These are phyloP conservation scores for Cantharis rufa DNA, from an alignment of 2,888 invertebrate species.

Conservation along the genomic window DNA sequence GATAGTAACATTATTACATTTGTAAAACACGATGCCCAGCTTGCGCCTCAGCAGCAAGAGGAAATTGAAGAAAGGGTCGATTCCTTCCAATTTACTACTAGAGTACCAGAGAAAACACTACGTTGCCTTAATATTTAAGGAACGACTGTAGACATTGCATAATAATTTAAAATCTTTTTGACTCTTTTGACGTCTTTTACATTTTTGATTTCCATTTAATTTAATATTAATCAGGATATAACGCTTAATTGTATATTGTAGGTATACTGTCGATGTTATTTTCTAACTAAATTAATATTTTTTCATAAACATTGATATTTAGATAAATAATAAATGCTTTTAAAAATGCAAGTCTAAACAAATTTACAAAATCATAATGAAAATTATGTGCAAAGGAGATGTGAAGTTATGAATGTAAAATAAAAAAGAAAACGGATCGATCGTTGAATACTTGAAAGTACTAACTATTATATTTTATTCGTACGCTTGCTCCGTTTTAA, in stretches of 20 bases:
- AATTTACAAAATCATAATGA: not conserved
- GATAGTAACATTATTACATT: constrained; percentile 50
- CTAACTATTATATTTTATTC: not conserved
- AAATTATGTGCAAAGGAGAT: not conserved
- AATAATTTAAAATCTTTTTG: not conserved
- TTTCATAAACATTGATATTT: not conserved
- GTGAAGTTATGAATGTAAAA: not conserved
- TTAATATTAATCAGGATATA: not conserved
- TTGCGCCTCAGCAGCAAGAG: constrained; percentile 30
- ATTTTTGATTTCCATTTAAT: not conserved
- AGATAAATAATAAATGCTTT: not conserved
- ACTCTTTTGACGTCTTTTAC: not conserved
- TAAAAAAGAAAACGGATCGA: not conserved
- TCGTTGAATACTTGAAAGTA: not conserved
- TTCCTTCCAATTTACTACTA: constrained; percentile 71
- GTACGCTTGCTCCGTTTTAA: not conserved
- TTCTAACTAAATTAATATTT: not conserved
- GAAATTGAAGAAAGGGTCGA: constrained; percentile 49
- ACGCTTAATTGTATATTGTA: not conserved
- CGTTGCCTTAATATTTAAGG: constrained; percentile 74
- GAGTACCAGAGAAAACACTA: constrained; percentile 73
- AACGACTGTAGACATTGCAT: not conserved
- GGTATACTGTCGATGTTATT: not conserved
- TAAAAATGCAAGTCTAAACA: not conserved
- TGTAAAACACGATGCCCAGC: constrained; percentile 36